Evolutionary conservation across 2,797 vertebrate species (phyloP), one percentile per base, ranked within the genome.

Genomic region (Vespertilio murinus): DNA sequence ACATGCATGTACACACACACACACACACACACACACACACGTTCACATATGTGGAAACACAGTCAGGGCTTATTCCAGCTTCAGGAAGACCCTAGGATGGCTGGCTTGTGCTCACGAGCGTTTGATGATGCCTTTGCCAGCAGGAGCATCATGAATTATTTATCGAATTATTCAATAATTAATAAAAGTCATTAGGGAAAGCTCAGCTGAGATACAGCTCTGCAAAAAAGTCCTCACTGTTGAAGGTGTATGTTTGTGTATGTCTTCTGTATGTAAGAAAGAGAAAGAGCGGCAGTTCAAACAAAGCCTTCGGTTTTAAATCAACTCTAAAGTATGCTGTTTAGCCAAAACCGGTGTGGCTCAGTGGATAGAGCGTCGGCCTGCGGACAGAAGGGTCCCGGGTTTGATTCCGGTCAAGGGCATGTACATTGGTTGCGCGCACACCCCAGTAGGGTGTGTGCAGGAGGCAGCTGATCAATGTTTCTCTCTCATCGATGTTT

Each of bases 121-220:
- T 88, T 94, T 94, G 91, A 93, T 79, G 90, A 94, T 64, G 84
- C 9, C 81, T 79, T 92, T 92, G 87, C 84, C 89, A 54, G 93
- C 95, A 97, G 85, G 70, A 90, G 97, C 95, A 74, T 42, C 78
- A 67, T 98, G 95, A 98, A 98, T 98, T 97, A 97, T 96, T 96
- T 42, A 97, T 93, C n/a, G 64, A 96, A 96, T 95, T 61, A 91
- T 83, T 98, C 56, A 98, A 98, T 98, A 98, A 98, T 98, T 97
- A 97, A 97, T 97, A 97, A 88, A 96, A 97, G 40, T 90, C 35
- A 97, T 96, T 92, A 97, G 42, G 91, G 91, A 97, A 61, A 45
- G 42, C 77, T 97, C 91, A 45, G 73, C 33, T 77, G 96, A 96
- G 96, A 80, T 25, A 61, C 28, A 87, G 38, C 61, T 81, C 95